Conservation (phyloP, 1,140 invertebrate genomes). For the Ganaspis sp. region DNA sequence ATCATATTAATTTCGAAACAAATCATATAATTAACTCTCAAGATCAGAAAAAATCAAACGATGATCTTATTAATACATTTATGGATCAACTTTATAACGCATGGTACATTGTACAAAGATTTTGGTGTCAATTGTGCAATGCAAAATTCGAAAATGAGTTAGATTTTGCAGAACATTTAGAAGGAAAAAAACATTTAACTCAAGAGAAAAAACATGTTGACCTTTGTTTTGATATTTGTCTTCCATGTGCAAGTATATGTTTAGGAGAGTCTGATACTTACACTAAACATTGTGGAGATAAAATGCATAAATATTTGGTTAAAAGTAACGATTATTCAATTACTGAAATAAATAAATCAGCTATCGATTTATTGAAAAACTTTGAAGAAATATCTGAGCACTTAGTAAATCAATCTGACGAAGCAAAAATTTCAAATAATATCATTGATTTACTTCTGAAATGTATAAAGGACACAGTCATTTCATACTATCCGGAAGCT, state of each 20-base stretch:
- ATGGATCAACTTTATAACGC: slow-evolving; percentile 33
- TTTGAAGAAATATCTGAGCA: slow-evolving; percentile 36
- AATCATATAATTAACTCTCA: not conserved
- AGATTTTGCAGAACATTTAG: slow-evolving; percentile 51
- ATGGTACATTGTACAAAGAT: slow-evolving; percentile 53
- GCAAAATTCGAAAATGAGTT: slow-evolving; percentile 32
- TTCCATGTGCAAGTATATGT: slow-evolving; percentile 52
- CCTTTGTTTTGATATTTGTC: slow-evolving; percentile 53
- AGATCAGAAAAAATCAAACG: not conserved
- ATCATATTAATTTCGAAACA: slow-evolving; percentile 31
- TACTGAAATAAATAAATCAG: slow-evolving; percentile 37
- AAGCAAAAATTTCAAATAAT: not conserved
- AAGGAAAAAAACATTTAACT: slow-evolving; percentile 34
- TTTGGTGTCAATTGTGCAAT: slow-evolving; percentile 47
- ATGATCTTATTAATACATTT: slow-evolving; percentile 26
- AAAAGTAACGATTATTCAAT: slow-evolving; percentile 39
- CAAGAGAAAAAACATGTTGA: not conserved
- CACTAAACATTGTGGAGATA: slow-evolving; percentile 45
- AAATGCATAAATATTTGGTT: slow-evolving; percentile 46
- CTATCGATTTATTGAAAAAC: slow-evolving; percentile 41
- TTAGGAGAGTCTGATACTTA: slow-evolving; percentile 45
- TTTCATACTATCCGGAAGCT: slow-evolving; percentile 43
- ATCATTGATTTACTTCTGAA: slow-evolving; percentile 47
- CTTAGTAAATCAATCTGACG: slow-evolving; percentile 43
- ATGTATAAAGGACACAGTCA: slow-evolving; percentile 46